Evolutionary conservation across 2,888 invertebrate species (phyloP), one percentile per base, ranked within the genome.

Genomic region (Troides aeacus): DNA sequence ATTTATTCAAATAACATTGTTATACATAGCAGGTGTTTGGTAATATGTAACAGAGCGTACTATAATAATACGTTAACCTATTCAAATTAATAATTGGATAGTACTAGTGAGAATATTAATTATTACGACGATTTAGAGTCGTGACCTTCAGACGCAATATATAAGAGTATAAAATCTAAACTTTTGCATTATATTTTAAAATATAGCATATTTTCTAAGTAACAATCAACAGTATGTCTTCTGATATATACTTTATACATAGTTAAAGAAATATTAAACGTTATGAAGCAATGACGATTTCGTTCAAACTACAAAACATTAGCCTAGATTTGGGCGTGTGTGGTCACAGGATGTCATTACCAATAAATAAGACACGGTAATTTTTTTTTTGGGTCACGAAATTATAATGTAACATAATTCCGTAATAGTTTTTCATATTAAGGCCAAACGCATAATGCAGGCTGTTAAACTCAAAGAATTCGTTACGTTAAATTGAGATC

Each of bases 371-470:
- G 85, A 76, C 73, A 82, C 81, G 84, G 81, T 80, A 73, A 82
- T 86, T 81, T 79, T 77, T 71, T 74, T 72, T 75, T 30, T 30
- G 30, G 78, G 83, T 87, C 88, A 89, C 87, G 87, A 85, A 76
- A 81, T 81, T 75, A 80, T 81, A 85, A 79, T 75, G 71, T 79
- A 79, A 72, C 74, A 76, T 65, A 58, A 58, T 64, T 63, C 21
- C 6, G 23, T 21, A 10, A 30, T 36, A 58, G 68, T 64, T 59
- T 59, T 50, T 39, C 50, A 36, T 56, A 67, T 69, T 65, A 57
- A 65, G 42, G 46, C 42, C 64, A 69, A 60, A 69, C 10, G 57
- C 21, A 21, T 23, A 57, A 23, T 57, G 57, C 18, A 18, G 18
- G 21, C 50, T 18, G 7, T 56, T 7, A 57, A n/a, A 57, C 21